Evolutionary conservation across 2,797 vertebrate species (phyloP).

Genomic region (Orientallactaga sibirica): DNA sequence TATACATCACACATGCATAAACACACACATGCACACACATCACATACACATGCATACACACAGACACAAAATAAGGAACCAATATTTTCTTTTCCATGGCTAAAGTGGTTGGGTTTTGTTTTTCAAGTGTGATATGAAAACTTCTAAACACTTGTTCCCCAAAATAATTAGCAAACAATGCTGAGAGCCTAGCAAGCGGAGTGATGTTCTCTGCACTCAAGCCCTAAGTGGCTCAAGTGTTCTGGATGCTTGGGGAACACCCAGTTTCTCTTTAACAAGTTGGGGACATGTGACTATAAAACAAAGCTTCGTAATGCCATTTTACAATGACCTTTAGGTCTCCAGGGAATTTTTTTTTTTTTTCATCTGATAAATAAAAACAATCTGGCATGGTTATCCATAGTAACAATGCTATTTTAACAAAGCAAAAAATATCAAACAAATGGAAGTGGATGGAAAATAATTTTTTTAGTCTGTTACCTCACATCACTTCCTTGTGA

Average conservation of each 20-base stretch:
- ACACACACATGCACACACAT: too few species aligned
- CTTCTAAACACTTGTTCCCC: background rate
- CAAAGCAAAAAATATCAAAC: slow-evolving; percentile 60
- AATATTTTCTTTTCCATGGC: background rate
- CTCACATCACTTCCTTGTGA: slow-evolving; percentile 3
- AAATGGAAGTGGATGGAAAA: slow-evolving; percentile 63
- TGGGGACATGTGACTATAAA: background rate
- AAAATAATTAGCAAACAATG: slow-evolving; percentile 44
- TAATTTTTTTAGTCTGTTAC: slow-evolving; percentile 64
- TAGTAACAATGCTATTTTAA: slow-evolving; percentile 69
- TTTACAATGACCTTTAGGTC: slow-evolving; percentile 5
- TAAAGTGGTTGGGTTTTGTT: background rate
- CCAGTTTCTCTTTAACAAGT: background rate
- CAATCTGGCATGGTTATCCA: slow-evolving; percentile 34
- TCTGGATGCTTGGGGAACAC: background rate
- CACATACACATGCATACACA: background rate
- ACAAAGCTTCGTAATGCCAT: background rate
- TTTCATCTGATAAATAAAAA: slow-evolving; percentile 64
- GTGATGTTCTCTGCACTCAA: background rate
- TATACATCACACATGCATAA: too few species aligned
- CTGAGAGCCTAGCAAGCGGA: background rate
- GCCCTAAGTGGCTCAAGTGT: background rate
- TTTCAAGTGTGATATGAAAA: slow-evolving; percentile 21
- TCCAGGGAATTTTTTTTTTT: slow-evolving; percentile 6
- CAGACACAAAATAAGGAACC: background rate